These are phyloP conservation scores for Melitaea athalia DNA, from an alignment of 2,888 invertebrate species.

Conservation along the genomic window DNA sequence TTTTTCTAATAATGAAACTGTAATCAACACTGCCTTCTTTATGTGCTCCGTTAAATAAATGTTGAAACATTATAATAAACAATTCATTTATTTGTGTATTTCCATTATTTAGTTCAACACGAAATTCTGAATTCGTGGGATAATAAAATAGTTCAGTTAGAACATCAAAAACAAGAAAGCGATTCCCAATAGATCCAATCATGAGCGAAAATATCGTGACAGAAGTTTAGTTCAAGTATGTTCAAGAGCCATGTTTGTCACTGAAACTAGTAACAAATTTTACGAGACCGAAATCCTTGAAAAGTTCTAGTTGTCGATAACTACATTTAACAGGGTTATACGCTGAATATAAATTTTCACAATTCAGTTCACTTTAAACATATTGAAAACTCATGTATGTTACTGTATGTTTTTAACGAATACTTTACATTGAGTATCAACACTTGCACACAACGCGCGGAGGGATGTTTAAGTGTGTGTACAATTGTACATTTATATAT, in stretches of 20 bases:
- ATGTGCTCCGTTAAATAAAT: conserved; percentile 45
- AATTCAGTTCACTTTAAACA: conserved; percentile 16
- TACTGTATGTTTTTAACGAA: background rate
- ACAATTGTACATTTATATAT: no score
- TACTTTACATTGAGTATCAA: no score
- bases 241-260: conserved; percentile 4
- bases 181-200: conserved; percentile 10
- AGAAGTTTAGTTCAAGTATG: conserved; percentile 3
- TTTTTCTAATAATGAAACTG: conserved; percentile 34
- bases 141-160: conserved; percentile 5
- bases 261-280: conserved; percentile 23
- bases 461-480: no score
- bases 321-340: conserved; percentile 24
- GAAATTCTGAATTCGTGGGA: background rate
- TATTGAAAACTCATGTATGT: conserved; percentile 19
- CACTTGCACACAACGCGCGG: no score
- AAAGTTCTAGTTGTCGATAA: conserved; percentile 17
- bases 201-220: conserved; percentile 6
- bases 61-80: conserved; percentile 22
- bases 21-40: conserved; percentile 45
- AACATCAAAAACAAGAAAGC: conserved; percentile 6
- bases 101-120: background rate
- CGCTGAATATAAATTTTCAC: conserved; percentile 25
- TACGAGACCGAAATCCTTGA: conserved; percentile 15
- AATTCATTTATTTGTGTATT: background rate